Evolutionary conservation across 1,140 invertebrate genomes (phyloP), one percentile per base, ranked within the genome.

Genomic region (Charaxes varanes): DNA sequence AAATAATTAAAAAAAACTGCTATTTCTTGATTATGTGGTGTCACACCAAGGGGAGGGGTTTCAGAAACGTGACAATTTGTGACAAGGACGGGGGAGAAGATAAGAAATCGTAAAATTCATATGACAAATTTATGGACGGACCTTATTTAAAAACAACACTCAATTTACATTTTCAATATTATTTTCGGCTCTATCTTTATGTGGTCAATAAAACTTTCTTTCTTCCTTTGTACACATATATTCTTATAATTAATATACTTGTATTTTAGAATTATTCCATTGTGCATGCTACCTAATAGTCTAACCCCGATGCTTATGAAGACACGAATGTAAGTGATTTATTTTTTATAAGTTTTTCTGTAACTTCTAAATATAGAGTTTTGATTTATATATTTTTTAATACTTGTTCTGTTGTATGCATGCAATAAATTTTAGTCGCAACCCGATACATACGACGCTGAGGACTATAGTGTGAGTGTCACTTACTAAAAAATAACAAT

Each of bases 261-360:
- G 5, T 12, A n/a, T 26, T 26, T 7, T 14, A 12, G 24, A 4
- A 28, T 28, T 4, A 14, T 15, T 28, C 16, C 1, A 4, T 28
- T 28, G 14, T 28, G 27, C 27, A 28, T 28, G 27, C 27, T 14
- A 28, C 14, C 27, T 7, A 7, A 14, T 28, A 28, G 27, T 28
- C 27, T 28, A 28, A 28, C 27, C 27, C 27, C 16, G 27, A 28
- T 7, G 27, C 13, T 28, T 15, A 15, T n/a, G 27, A 28, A 28
- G 27, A 28, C 3, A 4, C 16, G 7, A 28, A 14, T 28, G 27
- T 28, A 28, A 28, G 27, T 28, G 14, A 8, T 12, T 12, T 5
- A 26, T 0, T 26, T 8, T 7, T 23, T 2, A 2, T 23, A 8
- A 1, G 1, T 4, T 23, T 23, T 6, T 23, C 7, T n/a, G 10